Conservation (phyloP, 92 coral and sea anemone species). For the Actinostola sp. region DNA sequence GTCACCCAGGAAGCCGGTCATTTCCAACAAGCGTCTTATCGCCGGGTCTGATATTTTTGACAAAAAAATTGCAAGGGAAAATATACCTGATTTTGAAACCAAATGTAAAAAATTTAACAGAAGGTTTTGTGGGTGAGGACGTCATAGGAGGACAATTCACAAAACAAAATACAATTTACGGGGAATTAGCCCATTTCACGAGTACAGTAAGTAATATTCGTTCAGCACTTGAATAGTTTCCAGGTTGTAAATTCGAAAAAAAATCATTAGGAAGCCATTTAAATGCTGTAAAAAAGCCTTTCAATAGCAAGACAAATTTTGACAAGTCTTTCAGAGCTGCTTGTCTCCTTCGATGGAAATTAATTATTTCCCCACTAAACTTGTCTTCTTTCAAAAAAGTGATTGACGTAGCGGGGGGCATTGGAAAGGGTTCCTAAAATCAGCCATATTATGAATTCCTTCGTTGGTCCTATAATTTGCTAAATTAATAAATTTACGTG, state of each 20-base stretch:
- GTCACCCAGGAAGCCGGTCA: background rate
- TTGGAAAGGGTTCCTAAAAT: slow-evolving; percentile 2
- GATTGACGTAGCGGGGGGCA: slow-evolving; percentile 29
- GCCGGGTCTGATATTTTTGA: background rate
- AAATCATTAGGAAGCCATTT: slow-evolving; percentile 2
- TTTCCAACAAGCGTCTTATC: background rate
- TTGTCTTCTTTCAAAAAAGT: slow-evolving; percentile 18
- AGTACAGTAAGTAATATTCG: background rate
- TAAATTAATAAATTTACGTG: slow-evolving; percentile 28
- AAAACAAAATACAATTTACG: slow-evolving; percentile 18
- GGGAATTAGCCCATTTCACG: background rate
- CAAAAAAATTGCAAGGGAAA: background rate
- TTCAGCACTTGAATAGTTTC: slow-evolving; percentile 5
- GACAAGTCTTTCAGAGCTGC: slow-evolving; percentile 11
- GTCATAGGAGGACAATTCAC: slow-evolving; percentile 25
- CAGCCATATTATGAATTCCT: slow-evolving; percentile 9
- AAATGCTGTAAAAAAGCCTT: background rate
- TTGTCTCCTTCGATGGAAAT: slow-evolving; percentile 9
- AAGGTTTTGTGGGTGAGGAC: slow-evolving; percentile 24
- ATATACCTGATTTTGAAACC: background rate
- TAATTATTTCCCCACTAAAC: slow-evolving; percentile 17
- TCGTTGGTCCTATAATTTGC: slow-evolving; percentile 12
- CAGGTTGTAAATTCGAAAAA: background rate
- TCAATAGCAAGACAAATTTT: slow-evolving; percentile 6
- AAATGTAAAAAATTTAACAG: slow-evolving; percentile 21